Evolutionary conservation across 2,888 invertebrate species (phyloP).

Genomic region (Cerastis rubricosa): DNA sequence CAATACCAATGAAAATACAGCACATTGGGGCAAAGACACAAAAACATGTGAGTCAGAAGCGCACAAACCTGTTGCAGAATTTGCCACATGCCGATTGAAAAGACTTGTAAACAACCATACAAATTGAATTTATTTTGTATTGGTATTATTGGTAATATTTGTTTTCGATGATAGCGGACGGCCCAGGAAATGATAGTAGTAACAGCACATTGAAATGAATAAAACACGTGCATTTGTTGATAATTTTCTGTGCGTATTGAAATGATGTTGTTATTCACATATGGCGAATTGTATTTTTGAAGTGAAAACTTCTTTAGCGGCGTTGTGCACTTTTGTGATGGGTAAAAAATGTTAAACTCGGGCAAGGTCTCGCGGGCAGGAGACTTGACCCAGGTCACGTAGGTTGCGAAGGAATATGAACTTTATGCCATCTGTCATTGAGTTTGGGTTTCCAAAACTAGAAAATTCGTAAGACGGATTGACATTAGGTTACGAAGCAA

Average conservation of each 20-base stretch:
- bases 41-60: slow-evolving; percentile 31
- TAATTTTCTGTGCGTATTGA: slow-evolving; percentile 26
- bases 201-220: slow-evolving; percentile 3
- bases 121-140: slow-evolving; percentile 28
- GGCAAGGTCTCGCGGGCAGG: too few species aligned
- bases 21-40: slow-evolving; percentile 9
- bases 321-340: too few species aligned
- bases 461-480: too few species aligned
- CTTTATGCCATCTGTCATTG: too few species aligned
- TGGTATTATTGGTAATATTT: slow-evolving; percentile 6
- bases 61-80: slow-evolving; percentile 49
- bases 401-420: too few species aligned
- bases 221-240: slow-evolving; percentile 57
- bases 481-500: too few species aligned
- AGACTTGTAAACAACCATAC: slow-evolving; percentile 23
- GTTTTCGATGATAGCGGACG: slow-evolving; percentile 25
- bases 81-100: slow-evolving; percentile 24
- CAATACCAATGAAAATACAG: slow-evolving; percentile 16
- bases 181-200: slow-evolving; percentile 39
- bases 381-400: too few species aligned
- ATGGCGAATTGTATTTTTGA: not conserved
- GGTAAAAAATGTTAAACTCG: too few species aligned
- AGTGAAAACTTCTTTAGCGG: too few species aligned
- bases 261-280: not conserved
- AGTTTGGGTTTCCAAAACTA: too few species aligned